Evolutionary conservation across 2,888 invertebrate genomes (phyloP), one percentile per base, ranked within the genome.

Genomic region (Biston betularia): DNA sequence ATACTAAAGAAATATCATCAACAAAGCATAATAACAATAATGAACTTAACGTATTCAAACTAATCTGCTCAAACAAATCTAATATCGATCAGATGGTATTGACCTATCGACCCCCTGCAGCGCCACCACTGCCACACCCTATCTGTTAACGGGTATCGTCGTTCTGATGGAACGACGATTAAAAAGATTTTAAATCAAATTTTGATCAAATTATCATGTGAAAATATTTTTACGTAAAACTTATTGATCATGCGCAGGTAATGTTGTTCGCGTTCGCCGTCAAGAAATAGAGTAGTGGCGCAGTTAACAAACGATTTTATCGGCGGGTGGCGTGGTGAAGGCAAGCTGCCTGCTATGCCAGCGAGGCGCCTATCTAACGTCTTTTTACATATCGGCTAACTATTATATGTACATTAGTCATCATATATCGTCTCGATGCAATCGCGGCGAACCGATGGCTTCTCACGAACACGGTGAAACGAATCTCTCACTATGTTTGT

Each of bases 381-480:
- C 83, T 85, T 89, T 89, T 89, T 91, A 91, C 87, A 91, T 89
- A 90, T 89, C 90, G 93, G 92, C 92, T 93, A 91, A 89, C 92
- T 92, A 93, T 90, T 92, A 92, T 93, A 82, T 92, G 38, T 38
- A 93, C 91, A 92, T 89, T 88, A 88, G 87, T 90, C 84, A 86
- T 84, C 80, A 79, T 83, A 78, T 79, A 82, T 86, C 89, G 89
- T 89, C 87, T 87, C 91, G 88, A 84, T 89, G 89, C 86, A 84
- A 81, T 89, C 90, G 92, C 93, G 92, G 88, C 89, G 92, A 91
- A 92, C 92, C 92, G 92, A 92, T 89, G 92, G 92, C 92, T 91
- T 90, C 91, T 89, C 93, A 91, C 92, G 92, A 92, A 90, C 92
- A 90, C 83, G 87, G 89, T 85, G 87, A 88, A 86, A 88, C 88